Conservation (phyloP, 2,113 vertebrate species). For the Pterocles orientalis region DNA sequence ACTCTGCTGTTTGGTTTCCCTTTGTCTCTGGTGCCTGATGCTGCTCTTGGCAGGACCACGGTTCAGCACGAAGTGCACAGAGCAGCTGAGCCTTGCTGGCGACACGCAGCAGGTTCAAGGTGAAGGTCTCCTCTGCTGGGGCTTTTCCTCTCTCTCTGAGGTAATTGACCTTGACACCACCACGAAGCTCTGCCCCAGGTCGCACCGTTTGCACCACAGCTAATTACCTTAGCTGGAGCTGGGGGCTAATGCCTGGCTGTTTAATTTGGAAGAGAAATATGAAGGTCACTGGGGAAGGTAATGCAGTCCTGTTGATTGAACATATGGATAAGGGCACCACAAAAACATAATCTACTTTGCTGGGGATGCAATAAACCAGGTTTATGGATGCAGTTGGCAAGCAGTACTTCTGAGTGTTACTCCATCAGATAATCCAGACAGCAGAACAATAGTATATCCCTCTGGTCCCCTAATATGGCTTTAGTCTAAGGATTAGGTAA, state of each 20-base stretch:
- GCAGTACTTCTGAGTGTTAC: neutral
- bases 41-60: neutral
- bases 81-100: neutral
- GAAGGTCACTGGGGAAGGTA: constrained; percentile 42
- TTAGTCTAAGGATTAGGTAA: neutral
- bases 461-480: neutral
- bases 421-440: constrained; percentile 25
- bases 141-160: neutral
- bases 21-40: neutral
- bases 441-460: neutral
- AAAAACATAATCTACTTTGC: constrained; percentile 57
- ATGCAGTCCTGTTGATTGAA: neutral
- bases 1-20: neutral
- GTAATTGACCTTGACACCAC: neutral
- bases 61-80: neutral
- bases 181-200: neutral
- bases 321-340: neutral
- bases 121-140: neutral
- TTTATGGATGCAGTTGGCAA: constrained; percentile 42
- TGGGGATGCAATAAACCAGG: neutral
- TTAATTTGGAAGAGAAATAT: neutral
- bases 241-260: neutral
- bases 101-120: accelerated
- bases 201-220: accelerated
- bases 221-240: neutral